Evolutionary conservation across 2,113 vertebrate species (phyloP), one percentile per base, ranked within the genome.

Genomic region (Periophthalmus modestus): DNA sequence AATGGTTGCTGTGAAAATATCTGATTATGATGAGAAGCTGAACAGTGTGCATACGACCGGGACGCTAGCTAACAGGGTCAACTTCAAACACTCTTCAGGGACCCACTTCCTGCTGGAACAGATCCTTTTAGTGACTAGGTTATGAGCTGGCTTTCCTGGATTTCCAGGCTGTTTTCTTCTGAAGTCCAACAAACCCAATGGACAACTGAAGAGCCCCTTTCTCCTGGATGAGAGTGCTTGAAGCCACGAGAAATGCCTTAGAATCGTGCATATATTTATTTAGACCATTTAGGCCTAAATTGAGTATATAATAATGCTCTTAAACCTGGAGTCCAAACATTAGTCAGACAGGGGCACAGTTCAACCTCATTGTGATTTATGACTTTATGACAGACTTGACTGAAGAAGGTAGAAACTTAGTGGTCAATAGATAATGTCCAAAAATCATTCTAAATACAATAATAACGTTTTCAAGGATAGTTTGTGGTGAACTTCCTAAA

Each of bases 1-100:
- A 88, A 81, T 67, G 72, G 68, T 78, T 83, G 88, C 89, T 93
- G 91, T 90, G 86, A 83, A 94, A 91, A 91, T 82, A 78, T 89
- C 85, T 66, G 83, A 88, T 93, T 84, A 89, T 87, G 80, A 79
- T 85, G 82, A 81, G 80, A 87, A 88, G 84, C 80, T 77, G 61
- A 36, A 79, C 81, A 85, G 84, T 80, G 81, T 75, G 73, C 79
- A 89, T 83, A 76, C 46, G 81, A 77, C 83, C 79, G 81, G 89
- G 86, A 81, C 74, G 78, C 78, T 90, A 86, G 76, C 89, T 89
- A 88, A 69, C 75, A 88, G 71, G 78, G 89, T 86, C 81, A 85
- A 82, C 74, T 80, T 81, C 82, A 89, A 85, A 85, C 81, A 85
- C 78, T 87, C 72, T 70, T 74, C 77, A 89, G 75, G 72, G 72